These are phyloP conservation scores for Philereme vetulata DNA, from an alignment of 2,888 invertebrate species.

Conservation along the genomic window DNA sequence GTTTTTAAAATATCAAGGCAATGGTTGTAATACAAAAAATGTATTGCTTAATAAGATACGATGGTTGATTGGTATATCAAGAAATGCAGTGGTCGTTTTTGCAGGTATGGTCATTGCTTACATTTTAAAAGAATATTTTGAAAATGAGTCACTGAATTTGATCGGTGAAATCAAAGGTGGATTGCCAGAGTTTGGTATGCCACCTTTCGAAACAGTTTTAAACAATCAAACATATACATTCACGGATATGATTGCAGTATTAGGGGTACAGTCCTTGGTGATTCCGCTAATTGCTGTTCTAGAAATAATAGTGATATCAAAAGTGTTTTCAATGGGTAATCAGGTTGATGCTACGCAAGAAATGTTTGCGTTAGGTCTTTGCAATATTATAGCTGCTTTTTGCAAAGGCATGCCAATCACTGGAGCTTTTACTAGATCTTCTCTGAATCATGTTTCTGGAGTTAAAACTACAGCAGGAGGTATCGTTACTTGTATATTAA, in stretches of 20 bases:
- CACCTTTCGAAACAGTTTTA: constrained; percentile 85
- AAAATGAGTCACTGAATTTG: constrained; percentile 84
- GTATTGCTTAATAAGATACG: not conserved
- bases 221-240: constrained; percentile 86
- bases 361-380: constrained; percentile 92
- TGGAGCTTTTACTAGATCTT: constrained; percentile 90
- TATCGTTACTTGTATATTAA: not conserved
- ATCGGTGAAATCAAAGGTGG: constrained; percentile 87
- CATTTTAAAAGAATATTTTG: constrained; percentile 49
- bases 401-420: constrained; percentile 93
- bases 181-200: constrained; percentile 86
- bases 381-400: constrained; percentile 92
- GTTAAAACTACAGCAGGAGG: not conserved
- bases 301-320: constrained; percentile 88
- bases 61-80: not conserved
- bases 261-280: not conserved
- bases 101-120: constrained; percentile 87
- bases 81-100: constrained; percentile 88
- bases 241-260: constrained; percentile 53
- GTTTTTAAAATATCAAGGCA: not conserved
- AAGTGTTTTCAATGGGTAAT: constrained; percentile 90
- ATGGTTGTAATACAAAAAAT: not conserved
- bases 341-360: constrained; percentile 95
- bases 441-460: not conserved
- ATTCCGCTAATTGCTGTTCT: constrained; percentile 75